Percentiles rank a stretch among this genome's conserved stretches.
phyloP scores from a whole-genome alignment of 1,140 invertebrate species.

The Trichogramma pretiosum region DNA sequence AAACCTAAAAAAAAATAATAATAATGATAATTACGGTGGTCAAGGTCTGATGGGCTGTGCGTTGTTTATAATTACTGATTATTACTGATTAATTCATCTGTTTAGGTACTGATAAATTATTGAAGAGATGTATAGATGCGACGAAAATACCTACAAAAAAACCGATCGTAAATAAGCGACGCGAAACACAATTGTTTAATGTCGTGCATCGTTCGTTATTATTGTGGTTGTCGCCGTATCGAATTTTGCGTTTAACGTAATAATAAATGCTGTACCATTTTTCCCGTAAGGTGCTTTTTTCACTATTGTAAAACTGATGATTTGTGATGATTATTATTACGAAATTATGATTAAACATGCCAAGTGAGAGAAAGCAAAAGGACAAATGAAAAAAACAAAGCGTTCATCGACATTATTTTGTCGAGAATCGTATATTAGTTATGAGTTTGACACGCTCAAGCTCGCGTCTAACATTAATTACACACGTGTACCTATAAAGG shows the following conservation, averaged over 20 bases:
- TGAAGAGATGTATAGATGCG: neutral
- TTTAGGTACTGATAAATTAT: no score
- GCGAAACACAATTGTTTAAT: neutral
- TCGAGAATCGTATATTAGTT: no score
- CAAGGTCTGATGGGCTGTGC: neutral
- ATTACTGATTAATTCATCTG: no score
- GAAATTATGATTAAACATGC: slow-evolving; percentile 5
- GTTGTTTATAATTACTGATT: no score
- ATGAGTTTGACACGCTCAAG: no score
- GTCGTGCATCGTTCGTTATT: slow-evolving; percentile 3
- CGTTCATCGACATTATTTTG: no score
- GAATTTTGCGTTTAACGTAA: slow-evolving; percentile 10
- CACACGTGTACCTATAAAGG: neutral
- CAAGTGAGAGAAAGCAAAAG: no score
- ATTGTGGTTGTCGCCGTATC: slow-evolving; percentile 18
- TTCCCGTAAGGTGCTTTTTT: slow-evolving; percentile 15
- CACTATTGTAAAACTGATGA: slow-evolving; percentile 8
- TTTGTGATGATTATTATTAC: slow-evolving; percentile 3
- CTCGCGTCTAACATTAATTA: neutral
- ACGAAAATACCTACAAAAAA: slow-evolving; percentile 2
- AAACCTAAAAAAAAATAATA: no score
- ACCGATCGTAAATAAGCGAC: no score
- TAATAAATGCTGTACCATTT: slow-evolving; percentile 13
- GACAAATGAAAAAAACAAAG: slow-evolving; percentile 8
- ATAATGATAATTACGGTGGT: no score